phyloP scores from a whole-genome alignment of 2,888 invertebrate genomes.

The Drosophila emarginata region DNA sequence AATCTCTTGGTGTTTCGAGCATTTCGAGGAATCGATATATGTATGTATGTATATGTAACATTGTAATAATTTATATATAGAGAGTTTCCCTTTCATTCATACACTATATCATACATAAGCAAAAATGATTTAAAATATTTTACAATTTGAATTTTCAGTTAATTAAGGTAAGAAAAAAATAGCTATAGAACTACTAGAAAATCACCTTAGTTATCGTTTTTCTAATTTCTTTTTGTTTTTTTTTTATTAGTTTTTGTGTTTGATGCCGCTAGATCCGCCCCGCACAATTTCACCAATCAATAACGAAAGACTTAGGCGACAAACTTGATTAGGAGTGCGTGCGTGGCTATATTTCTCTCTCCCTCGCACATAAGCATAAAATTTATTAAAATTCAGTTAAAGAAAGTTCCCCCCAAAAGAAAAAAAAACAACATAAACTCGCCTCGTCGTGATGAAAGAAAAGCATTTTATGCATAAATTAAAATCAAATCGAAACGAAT shows the following conservation, averaged over 20 bases:
- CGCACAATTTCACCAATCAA: conserved; percentile 76
- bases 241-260: background rate
- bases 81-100: too few relatives aligned
- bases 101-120: background rate
- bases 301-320: conserved; percentile 77
- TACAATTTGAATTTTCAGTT: background rate
- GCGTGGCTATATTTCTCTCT: conserved; percentile 53
- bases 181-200: conserved; percentile 29
- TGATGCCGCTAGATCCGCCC: conserved; percentile 48
- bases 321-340: conserved; percentile 74
- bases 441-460: conserved; percentile 73
- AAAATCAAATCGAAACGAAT: conserved; percentile 77
- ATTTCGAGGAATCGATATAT: too few relatives aligned
- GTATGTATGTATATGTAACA: too few relatives aligned
- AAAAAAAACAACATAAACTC: conserved; percentile 29
- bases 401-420: conserved; percentile 64
- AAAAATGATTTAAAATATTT: background rate
- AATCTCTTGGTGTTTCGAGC: too few relatives aligned
- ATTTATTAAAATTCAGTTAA: conserved; percentile 78
- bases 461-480: conserved; percentile 78
- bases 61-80: too few relatives aligned
- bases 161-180: conserved; percentile 2
- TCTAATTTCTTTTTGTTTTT: background rate
- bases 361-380: conserved; percentile 59
- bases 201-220: conserved; percentile 34